These are phyloP conservation scores for Nomada fabriciana DNA, from an alignment of 2,888 invertebrate species.

Conservation along the genomic window DNA sequence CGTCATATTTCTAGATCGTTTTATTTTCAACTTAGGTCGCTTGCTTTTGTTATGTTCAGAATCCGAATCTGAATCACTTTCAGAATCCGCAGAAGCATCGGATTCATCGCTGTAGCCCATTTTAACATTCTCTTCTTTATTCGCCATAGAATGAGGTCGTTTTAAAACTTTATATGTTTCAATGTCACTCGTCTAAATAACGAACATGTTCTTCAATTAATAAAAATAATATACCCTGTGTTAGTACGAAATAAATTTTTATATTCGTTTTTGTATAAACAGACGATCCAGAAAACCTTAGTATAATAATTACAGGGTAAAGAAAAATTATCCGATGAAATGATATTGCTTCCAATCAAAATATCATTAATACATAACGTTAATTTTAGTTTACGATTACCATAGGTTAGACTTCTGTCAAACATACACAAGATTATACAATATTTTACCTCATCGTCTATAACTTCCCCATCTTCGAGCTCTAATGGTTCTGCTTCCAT, in stretches of 20 bases:
- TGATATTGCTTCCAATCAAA: neutral
- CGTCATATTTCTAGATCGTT: slow-evolving; percentile 82
- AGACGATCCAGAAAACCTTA: neutral
- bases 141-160: slow-evolving; percentile 75
- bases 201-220: slow-evolving; percentile 20
- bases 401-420: slow-evolving; percentile 73
- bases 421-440: slow-evolving; percentile 37
- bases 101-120: slow-evolving; percentile 87
- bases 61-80: slow-evolving; percentile 87
- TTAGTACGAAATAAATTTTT: neutral
- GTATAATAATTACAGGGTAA: neutral
- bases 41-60: slow-evolving; percentile 84
- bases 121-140: slow-evolving; percentile 77
- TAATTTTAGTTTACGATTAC: slow-evolving; percentile 11
- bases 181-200: slow-evolving; percentile 75
- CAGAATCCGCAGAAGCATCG: slow-evolving; percentile 85
- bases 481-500: slow-evolving; percentile 88
- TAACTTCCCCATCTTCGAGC: slow-evolving; percentile 87
- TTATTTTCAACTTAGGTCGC: slow-evolving; percentile 85
- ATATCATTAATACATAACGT: slow-evolving; percentile 6
- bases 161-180: slow-evolving; percentile 80
- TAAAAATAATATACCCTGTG: neutral
- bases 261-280: neutral
- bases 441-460: slow-evolving; percentile 88
- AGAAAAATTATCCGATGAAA: neutral